Evolutionary conservation across 1,140 invertebrate genomes (phyloP), one percentile per base, ranked within the genome.

Genomic region (Armadillidium nasatum): DNA sequence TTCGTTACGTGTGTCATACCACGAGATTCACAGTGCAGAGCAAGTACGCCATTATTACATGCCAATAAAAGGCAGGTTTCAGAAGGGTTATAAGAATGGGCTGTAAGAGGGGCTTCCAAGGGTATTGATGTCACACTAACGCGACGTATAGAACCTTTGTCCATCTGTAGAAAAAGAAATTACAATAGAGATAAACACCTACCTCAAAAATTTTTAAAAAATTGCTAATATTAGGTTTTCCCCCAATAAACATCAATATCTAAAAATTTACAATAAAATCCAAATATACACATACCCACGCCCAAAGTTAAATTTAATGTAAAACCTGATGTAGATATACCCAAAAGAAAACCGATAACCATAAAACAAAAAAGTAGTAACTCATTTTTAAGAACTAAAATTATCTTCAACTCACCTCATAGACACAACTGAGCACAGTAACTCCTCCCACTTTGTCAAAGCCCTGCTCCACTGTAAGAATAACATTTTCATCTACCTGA

Each of bases 391-490:
- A 3, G 33, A n/a, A n/a, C n/a, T n/a, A n/a, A n/a, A n/a, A n/a
- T n/a, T n/a, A n/a, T n/a, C n/a, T n/a, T n/a, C 88, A 87, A 22
- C 88, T 87, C 77, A 93, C 86, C 85, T 93, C 90, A 81, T 92
- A 91, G 0, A 88, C 89, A 82, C 89, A 89, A 81, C 89, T 88
- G 84, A 92, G 91, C 0, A 91, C 89, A 15, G 88, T 91, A n/a
- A 92, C 90, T 82, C 92, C 90, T 10, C 91, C 91, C 83, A 90
- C 91, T 79, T 89, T 86, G 9, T 90, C 89, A 19, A 92, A 88
- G 83, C 90, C 91, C 83, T 93, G 91, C 83, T 93, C 92, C 54
- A 93, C 85, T 7, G 90, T 89, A 82, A 91, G 89, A 69, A 93
- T 88, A 75, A 90, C 87, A 84, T 90, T 89, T 67, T 89, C 87